Base-by-base conservation (phyloP, 92 coral and sea anemone genomes). In the Phymanthus crucifer region DNA sequence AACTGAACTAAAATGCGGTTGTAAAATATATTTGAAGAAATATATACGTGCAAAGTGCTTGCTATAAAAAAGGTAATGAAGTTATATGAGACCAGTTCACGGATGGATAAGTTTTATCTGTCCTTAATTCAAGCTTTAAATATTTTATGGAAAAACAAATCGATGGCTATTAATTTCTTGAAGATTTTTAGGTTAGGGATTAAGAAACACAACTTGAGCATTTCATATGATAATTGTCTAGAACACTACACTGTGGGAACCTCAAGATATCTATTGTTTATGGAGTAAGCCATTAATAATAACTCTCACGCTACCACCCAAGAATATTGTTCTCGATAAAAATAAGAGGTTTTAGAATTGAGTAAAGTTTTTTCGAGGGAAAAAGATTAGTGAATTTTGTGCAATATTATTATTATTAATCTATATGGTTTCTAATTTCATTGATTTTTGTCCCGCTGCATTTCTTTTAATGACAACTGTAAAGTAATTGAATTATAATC, bases 221-320 rank as follows among this genome's bases (percentile, higher is more conserved):
- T 19, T 3, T 18, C n/a, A 54, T 19, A 12, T 61, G 0, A 10
- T 27, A 14, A 24, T 27, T n/a, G 13, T 58, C 6, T 19, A 19
- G 1, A 5, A 23, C 24, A 61, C 35, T 9, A 14, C 68, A 26
- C 32, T 61, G 34, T 61, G 32, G 68, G 19, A 71, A 71, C 40
- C 40, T 40, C 6, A 18, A 70, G 32, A 40, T 19, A 8, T 36
- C 75, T 40, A 36, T 71, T 71, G 75, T 71, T 24, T 34, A 4
- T 36, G 14, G 26, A 36, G 56, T n/a, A 37, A 45, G 56, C 40
- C 14, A 71, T 71, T 71, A 31, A 71, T 71, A 35, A 71, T 40
- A 24, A 71, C 48, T 71, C 75, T 71, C 75, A 71, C 75, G 75
- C 75, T 40, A 38, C 68, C 68, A 27, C 68, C 68, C 68, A 61